Conservation (phyloP, 2,797 vertebrate species). For the Amblyopsis hoosieri region DNA sequence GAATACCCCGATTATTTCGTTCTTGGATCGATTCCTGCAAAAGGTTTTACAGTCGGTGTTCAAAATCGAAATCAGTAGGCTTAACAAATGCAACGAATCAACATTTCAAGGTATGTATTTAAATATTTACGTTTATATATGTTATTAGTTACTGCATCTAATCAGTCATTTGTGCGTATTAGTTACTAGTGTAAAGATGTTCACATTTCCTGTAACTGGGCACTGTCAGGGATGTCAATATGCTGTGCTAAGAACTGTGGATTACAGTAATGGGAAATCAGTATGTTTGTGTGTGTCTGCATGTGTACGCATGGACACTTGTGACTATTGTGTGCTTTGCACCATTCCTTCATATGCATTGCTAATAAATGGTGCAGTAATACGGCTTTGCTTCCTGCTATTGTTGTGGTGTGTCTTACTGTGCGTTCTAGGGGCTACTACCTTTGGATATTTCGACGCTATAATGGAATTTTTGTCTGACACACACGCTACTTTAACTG, state of each 20-base stretch:
- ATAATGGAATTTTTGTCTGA: slow-evolving; percentile 40
- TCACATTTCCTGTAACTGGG: no score
- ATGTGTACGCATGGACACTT: not conserved
- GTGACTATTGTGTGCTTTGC: no score
- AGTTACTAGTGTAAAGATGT: no score
- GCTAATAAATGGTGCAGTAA: not conserved
- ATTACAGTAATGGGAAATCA: no score
- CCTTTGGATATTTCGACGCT: slow-evolving; percentile 18
- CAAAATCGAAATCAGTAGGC: no score
- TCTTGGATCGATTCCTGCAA: not conserved
- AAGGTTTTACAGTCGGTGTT: not conserved
- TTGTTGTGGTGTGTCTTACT: not conserved
- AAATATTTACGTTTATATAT: no score
- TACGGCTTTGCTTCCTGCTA: not conserved
- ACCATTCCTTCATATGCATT: not conserved
- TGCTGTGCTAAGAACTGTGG: no score
- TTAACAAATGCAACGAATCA: no score
- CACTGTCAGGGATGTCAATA: no score
- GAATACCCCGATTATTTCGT: not conserved
- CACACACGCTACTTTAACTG: slow-evolving; percentile 45
- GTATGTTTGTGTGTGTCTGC: not conserved
- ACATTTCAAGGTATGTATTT: no score
- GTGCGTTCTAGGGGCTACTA: slow-evolving; percentile 19
- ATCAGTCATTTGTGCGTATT: no score
- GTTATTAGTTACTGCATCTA: no score